phyloP scores from a whole-genome alignment of 1,140 invertebrate species.

The Nasonia vitripennis region DNA sequence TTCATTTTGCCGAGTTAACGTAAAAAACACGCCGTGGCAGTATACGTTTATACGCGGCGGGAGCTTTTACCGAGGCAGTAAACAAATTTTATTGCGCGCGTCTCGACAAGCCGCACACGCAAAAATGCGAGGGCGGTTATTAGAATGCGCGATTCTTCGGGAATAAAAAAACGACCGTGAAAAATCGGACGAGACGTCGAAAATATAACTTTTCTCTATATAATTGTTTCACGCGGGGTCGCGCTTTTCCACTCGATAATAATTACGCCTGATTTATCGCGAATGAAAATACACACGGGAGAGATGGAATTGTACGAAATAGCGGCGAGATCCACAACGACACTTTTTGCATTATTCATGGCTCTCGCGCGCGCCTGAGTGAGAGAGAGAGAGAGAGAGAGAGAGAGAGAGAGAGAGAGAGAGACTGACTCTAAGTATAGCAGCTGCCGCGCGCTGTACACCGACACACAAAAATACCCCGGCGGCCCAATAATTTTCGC shows the following conservation, averaged over 20 bases:
- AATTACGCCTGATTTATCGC: not conserved
- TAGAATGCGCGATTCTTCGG: not conserved
- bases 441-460: not conserved
- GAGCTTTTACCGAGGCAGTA: not conserved
- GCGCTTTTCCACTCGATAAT: too few relatives aligned
- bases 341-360: constrained; percentile 48
- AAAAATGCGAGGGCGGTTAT: not conserved
- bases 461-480: not conserved
- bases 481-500: constrained; percentile 36
- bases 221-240: too few relatives aligned
- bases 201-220: too few relatives aligned
- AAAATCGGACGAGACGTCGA: too few relatives aligned
- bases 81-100: not conserved
- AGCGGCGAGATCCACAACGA: not conserved
- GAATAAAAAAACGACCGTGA: not conserved
- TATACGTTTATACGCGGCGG: too few relatives aligned
- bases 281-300: not conserved
- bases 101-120: not conserved
- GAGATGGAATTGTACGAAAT: constrained; percentile 3
- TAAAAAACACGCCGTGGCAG: too few relatives aligned
- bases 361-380: not conserved
- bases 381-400: too few relatives aligned
- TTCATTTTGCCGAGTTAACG: too few relatives aligned
- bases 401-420: too few relatives aligned
- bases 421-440: constrained; percentile 28